Conservation (phyloP, 2,888 invertebrate species). For the Trachelus iudaicus region DNA sequence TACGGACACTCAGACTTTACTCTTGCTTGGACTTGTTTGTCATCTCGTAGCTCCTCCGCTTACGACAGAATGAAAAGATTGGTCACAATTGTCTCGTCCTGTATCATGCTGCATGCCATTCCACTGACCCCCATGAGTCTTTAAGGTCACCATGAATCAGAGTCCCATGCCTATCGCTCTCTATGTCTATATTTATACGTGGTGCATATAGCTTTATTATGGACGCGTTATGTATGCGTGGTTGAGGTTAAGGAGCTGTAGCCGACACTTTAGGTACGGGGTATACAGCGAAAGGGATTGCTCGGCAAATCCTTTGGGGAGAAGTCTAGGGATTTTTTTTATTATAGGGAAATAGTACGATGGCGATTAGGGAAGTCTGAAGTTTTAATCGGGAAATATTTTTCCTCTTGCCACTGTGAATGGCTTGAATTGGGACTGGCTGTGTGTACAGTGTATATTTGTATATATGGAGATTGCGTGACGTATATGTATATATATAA, state of each 20-base stretch:
- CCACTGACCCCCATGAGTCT: conserved; percentile 29
- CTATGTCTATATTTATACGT: not conserved
- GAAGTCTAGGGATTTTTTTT: not conserved
- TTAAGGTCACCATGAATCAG: conserved; percentile 1
- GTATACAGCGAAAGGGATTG: not conserved
- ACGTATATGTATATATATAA: not conserved
- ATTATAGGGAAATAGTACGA: not conserved
- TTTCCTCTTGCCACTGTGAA: not conserved
- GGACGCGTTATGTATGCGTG: not conserved
- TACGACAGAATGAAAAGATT: conserved; percentile 51
- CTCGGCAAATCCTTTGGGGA: not conserved
- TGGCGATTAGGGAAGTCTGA: not conserved
- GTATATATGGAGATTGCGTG: not conserved
- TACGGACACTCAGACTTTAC: not conserved
- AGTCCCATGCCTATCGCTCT: not conserved
- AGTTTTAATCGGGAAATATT: not conserved
- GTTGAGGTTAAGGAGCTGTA: not conserved
- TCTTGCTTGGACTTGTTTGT: not conserved
- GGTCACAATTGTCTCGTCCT: conserved; percentile 59
- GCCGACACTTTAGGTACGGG: not conserved
- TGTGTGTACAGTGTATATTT: not conserved
- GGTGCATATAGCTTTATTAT: not conserved
- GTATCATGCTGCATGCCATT: conserved; percentile 41
- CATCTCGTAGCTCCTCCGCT: not conserved
- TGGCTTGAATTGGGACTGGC: not conserved